Conservation (phyloP, 1,140 invertebrate species). For the Octopus bimaculoides region DNA sequence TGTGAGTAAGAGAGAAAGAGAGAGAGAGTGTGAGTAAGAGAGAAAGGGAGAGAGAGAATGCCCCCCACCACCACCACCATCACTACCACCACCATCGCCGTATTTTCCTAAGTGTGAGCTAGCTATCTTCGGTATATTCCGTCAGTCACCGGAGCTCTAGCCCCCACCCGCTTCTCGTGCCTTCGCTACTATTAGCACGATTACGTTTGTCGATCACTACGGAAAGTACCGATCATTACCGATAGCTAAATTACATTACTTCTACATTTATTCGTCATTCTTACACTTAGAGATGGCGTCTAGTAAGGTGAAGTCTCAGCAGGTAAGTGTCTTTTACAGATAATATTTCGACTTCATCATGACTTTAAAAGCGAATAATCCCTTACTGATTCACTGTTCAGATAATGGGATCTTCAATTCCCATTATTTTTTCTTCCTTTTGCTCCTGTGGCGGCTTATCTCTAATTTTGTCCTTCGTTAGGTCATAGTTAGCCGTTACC, state of each 20-base stretch:
- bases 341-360: background rate
- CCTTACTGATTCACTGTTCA: no score
- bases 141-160: background rate
- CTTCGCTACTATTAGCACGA: background rate
- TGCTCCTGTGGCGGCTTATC: no score
- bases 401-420: no score
- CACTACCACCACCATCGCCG: no score
- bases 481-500: no score
- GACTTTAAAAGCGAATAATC: no score
- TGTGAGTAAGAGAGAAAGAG: no score
- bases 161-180: background rate
- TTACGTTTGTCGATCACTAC: background rate
- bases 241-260: background rate
- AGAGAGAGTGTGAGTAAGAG: no score
- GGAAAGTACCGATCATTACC: slow-evolving; percentile 2
- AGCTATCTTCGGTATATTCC: background rate
- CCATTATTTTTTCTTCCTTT: no score
- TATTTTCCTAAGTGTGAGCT: background rate
- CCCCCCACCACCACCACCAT: no score
- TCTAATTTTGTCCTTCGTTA: no score
- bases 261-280: background rate
- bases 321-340: background rate
- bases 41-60: no score
- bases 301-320: slow-evolving; percentile 6
- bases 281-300: background rate